phyloP scores from a whole-genome alignment of 2,113 vertebrate genomes.

The Alaudala cheleensis region DNA sequence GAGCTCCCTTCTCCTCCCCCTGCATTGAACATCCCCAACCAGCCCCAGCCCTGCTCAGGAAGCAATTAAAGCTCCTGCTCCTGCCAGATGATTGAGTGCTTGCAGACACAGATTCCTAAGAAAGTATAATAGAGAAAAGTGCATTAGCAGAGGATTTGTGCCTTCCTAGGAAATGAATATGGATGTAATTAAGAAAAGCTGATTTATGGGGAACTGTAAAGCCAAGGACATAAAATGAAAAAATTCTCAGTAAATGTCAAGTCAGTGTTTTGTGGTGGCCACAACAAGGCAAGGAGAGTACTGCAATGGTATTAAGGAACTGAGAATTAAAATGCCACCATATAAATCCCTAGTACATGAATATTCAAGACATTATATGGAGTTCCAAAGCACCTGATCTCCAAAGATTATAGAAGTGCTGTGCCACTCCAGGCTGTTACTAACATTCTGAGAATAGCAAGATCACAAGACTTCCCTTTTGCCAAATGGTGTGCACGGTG shows the following conservation, averaged over 20 bases:
- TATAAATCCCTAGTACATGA: neutral
- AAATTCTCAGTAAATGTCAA: constrained; percentile 41
- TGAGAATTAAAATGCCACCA: neutral
- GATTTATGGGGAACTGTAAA: constrained; percentile 51
- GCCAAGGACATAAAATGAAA: constrained; percentile 26
- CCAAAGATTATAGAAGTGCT: neutral
- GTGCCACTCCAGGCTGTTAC: neutral
- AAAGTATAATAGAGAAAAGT: constrained; percentile 37
- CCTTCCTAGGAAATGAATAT: constrained; percentile 48
- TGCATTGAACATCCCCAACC: neutral
- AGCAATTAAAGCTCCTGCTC: constrained; percentile 22
- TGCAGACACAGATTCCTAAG: constrained; percentile 25
- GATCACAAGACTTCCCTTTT: neutral
- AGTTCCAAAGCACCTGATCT: neutral
- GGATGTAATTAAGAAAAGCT: constrained; percentile 58
- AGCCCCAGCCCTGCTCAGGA: neutral
- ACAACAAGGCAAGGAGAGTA: neutral
- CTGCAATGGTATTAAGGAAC: neutral
- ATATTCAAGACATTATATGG: neutral
- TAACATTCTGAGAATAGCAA: neutral
- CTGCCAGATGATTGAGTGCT: constrained; percentile 35
- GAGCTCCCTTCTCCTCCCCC: neutral
- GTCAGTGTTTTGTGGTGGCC: constrained; percentile 1
- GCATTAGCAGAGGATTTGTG: constrained; percentile 45
- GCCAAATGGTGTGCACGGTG: neutral